Evolutionary conservation across 2,888 invertebrate species (phyloP), one percentile per base, ranked within the genome.

Genomic region (Thymelicus lineola): DNA sequence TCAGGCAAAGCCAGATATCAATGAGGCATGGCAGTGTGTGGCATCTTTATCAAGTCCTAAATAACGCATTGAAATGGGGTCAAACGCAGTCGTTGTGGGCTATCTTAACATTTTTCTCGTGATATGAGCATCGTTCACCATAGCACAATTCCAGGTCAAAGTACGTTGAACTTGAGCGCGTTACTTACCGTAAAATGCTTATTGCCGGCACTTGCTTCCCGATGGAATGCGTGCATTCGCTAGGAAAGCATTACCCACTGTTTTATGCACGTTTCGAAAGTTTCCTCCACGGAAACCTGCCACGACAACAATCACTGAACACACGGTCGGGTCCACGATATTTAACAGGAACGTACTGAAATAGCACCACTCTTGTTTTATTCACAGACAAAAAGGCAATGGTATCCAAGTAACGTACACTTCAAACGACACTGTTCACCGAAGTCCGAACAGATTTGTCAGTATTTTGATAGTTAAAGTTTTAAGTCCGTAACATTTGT

Each of bases 151-250:
- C 88, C 91, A 88, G 91, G 92, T 92, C 91, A 93, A 89, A 89
- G 93, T 91, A 89, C 93, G 88, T 88, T 90, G 92, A 93, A 91
- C 92, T 90, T 91, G 87, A 88, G 86, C 87, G 86, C 85, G 86
- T 87, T 87, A 93, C 93, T 93, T 87, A 93, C 93, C 93, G 93
- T 90, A 93, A 88, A 93, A 93, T 93, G 83, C 88, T 93, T 91
- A 91, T 85, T 90, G 90, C 90, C 87, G 89, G 88, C 92, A 91
- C 91, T 92, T 90, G 91, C 89, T 86, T 90, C 87, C 91, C 89
- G 86, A 85, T 85, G 92, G 92, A 92, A 93, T 91, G 92, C 90
- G 89, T 90, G 89, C 93, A 92, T 89, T 90, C 88, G 89, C 90
- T 90, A 92, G 87, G 90, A 86, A 88, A 87, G 89, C 91, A 92